Conservation (phyloP, 64 coral and sea anemone species). For the Montipora sp. region DNA sequence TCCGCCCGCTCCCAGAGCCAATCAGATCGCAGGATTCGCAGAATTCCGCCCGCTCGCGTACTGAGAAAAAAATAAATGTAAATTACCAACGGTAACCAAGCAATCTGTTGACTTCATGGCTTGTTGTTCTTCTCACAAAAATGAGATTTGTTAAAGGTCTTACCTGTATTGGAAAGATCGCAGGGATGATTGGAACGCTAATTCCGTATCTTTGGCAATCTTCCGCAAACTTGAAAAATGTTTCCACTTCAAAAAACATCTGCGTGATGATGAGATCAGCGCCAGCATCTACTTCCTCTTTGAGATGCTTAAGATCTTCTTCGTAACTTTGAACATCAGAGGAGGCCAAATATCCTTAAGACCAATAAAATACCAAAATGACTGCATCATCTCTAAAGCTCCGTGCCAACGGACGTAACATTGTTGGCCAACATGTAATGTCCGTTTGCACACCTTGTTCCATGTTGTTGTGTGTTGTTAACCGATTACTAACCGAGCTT, state of each 20-base stretch:
- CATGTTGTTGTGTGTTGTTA: too few relatives aligned
- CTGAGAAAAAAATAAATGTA: too few relatives aligned
- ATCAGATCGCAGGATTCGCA: too few relatives aligned
- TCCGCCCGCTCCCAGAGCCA: too few relatives aligned
- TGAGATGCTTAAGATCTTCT: conserved; percentile 73
- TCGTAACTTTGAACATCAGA: conserved; percentile 57
- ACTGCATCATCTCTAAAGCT: too few relatives aligned
- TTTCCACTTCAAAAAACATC: conserved; percentile 87
- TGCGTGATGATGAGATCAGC: conserved; percentile 88
- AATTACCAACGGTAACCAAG: too few relatives aligned
- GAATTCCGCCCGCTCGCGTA: too few relatives aligned
- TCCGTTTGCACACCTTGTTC: too few relatives aligned
- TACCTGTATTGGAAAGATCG: conserved; percentile 95
- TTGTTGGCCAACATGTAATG: too few relatives aligned
- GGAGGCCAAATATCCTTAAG: conserved; percentile 39
- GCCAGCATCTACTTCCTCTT: conserved; percentile 80
- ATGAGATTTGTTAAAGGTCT: neutral
- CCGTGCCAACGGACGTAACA: too few relatives aligned
- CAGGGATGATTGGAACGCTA: conserved; percentile 91
- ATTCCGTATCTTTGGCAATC: conserved; percentile 85
- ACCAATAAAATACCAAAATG: neutral
- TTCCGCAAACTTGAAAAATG: conserved; percentile 77
- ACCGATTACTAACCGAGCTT: too few relatives aligned
- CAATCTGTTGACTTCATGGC: too few relatives aligned
- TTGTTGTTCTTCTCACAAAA: neutral